A percentile compares a stretch with the other conserved stretches of the same genome.
Conservation (phyloP, 2,888 invertebrate genomes). For the Ochropacha duplaris region DNA sequence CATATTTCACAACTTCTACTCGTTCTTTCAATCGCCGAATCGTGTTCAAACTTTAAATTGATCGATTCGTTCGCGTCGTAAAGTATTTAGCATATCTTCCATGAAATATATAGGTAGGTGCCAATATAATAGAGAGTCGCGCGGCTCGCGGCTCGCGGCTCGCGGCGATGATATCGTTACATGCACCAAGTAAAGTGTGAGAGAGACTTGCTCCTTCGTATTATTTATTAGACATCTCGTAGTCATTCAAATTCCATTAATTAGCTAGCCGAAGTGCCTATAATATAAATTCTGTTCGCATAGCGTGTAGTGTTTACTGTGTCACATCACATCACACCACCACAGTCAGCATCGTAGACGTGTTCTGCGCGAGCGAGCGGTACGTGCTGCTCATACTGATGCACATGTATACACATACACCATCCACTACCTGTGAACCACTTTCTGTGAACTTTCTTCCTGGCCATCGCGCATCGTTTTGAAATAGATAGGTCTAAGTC, state of each 20-base stretch:
- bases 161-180: background rate
- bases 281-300: constrained; percentile 2
- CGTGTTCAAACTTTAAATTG: background rate
- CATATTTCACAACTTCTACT: no score
- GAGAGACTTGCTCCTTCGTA: background rate
- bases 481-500: no score
- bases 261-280: background rate
- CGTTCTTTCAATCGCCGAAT: no score
- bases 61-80: background rate
- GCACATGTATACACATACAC: background rate
- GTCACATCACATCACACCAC: no score
- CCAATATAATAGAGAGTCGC: no score
- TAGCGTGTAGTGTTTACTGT: background rate
- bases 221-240: background rate
- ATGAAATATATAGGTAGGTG: no score
- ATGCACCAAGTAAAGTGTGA: background rate
- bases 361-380: background rate
- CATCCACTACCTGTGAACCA: background rate
- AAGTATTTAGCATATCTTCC: no score
- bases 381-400: constrained; percentile 1
- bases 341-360: constrained; percentile 5
- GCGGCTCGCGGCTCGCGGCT: no score
- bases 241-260: constrained; percentile 9
- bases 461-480: no score
- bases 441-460: no score